These are phyloP conservation scores for Triplophysa yarkandensis DNA, from an alignment of 2,797 vertebrate genomes.

Conservation along the genomic window DNA sequence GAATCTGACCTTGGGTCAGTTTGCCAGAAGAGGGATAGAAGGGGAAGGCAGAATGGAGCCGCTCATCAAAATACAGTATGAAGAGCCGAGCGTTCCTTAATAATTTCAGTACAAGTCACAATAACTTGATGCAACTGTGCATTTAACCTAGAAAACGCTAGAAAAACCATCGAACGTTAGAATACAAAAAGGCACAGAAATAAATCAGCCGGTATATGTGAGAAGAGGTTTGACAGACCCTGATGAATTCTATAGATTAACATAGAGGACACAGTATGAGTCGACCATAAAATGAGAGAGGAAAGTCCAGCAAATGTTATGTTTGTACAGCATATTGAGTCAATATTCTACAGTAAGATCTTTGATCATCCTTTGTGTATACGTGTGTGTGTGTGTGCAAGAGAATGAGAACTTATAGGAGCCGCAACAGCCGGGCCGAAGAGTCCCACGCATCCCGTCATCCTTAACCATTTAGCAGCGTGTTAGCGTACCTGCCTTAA, in stretches of 20 bases:
- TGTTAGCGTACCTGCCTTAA: constrained; percentile 52
- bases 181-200: constrained; percentile 53
- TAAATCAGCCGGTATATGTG: not conserved
- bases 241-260: constrained; percentile 39
- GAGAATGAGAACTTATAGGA: constrained; percentile 51
- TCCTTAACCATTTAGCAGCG: constrained; percentile 69
- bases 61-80: constrained; percentile 28
- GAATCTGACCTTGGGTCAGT: constrained; percentile 62
- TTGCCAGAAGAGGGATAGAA: constrained; percentile 40
- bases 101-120: constrained; percentile 20
- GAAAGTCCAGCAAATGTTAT: constrained; percentile 46
- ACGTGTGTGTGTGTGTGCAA: constrained; percentile 30
- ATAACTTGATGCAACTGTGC: constrained; percentile 18
- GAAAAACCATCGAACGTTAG: constrained; percentile 7
- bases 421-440: constrained; percentile 34
- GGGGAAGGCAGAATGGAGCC: constrained; percentile 55
- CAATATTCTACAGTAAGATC: constrained; percentile 53
- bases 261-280: constrained; percentile 21
- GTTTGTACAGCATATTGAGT: constrained; percentile 55
- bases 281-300: constrained; percentile 9
- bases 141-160: constrained; percentile 28
- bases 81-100: constrained; percentile 15
- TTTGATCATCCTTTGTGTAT: constrained; percentile 27
- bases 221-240: constrained; percentile 14
- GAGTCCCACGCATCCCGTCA: constrained; percentile 41